Conservation (phyloP, 2,113 vertebrate species). For the Polyodon spathula region DNA sequence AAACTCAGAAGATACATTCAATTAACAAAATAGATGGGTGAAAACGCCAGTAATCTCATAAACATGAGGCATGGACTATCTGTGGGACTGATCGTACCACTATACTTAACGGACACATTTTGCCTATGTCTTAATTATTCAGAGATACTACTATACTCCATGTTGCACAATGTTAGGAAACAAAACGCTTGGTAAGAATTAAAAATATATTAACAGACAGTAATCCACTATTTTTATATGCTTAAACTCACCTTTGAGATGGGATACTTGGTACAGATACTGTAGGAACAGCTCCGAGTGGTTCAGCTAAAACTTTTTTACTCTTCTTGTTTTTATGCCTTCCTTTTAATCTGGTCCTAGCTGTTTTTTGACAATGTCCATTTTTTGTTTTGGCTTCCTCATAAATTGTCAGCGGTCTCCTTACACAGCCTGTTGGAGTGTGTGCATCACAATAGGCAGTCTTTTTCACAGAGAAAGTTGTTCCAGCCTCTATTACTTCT, state of each 20-base stretch:
- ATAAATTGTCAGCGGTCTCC: slow-evolving; percentile 81
- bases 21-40: too few relatives aligned
- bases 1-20: too few relatives aligned
- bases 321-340: slow-evolving; percentile 80
- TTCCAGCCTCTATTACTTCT: slow-evolving; percentile 51
- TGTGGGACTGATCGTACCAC: too few relatives aligned
- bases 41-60: too few relatives aligned
- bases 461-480: slow-evolving; percentile 86
- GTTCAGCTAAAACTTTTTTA: slow-evolving; percentile 66
- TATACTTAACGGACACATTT: too few relatives aligned
- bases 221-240: too few relatives aligned
- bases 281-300: slow-evolving; percentile 58
- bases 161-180: too few relatives aligned
- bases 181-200: too few relatives aligned
- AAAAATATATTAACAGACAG: too few relatives aligned
- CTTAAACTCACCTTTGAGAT: slow-evolving; percentile 70
- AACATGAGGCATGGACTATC: too few relatives aligned
- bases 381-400: slow-evolving; percentile 75
- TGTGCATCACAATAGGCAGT: slow-evolving; percentile 91
- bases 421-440: slow-evolving; percentile 76
- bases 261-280: slow-evolving; percentile 76
- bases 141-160: too few relatives aligned
- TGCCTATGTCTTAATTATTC: too few relatives aligned
- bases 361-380: slow-evolving; percentile 65
- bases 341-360: slow-evolving; percentile 64